Conservation (phyloP, 2,113 vertebrate species). For the Malaclemys terrapin region DNA sequence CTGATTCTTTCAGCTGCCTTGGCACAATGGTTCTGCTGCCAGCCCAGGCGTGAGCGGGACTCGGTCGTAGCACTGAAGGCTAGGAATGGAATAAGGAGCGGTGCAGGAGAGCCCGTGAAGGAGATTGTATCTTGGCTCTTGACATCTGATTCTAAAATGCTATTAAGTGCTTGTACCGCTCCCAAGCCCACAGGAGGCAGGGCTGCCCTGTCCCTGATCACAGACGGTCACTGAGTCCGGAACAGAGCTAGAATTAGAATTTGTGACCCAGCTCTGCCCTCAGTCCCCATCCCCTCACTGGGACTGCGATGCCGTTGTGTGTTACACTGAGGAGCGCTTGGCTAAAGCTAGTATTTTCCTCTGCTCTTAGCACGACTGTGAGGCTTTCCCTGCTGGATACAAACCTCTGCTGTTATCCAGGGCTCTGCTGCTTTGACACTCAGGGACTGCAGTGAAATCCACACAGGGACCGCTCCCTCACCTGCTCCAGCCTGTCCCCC, state of each 20-base stretch:
- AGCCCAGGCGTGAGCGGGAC: neutral
- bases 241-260: neutral
- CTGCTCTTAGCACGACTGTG: neutral
- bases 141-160: neutral
- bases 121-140: neutral
- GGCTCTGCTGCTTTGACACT: neutral
- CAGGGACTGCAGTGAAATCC: neutral
- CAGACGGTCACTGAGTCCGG: too few relatives aligned
- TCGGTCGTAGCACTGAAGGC: neutral
- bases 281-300: neutral
- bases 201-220: neutral
- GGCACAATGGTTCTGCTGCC: neutral
- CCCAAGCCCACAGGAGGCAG: neutral
- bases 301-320: accelerated
- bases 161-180: neutral
- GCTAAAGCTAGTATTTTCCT: neutral
- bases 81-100: neutral
- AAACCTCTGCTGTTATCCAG: neutral
- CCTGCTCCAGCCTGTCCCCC: too few relatives aligned
- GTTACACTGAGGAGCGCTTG: neutral
- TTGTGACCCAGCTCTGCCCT: neutral
- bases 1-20: neutral
- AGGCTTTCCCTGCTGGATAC: neutral
- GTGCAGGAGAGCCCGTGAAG: neutral
- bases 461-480: neutral